A percentile compares a stretch with the other conserved stretches of the same genome.
These are phyloP conservation scores for Cheilosia pagana DNA, from an alignment of 2,888 invertebrate genomes.

Conservation along the genomic window DNA sequence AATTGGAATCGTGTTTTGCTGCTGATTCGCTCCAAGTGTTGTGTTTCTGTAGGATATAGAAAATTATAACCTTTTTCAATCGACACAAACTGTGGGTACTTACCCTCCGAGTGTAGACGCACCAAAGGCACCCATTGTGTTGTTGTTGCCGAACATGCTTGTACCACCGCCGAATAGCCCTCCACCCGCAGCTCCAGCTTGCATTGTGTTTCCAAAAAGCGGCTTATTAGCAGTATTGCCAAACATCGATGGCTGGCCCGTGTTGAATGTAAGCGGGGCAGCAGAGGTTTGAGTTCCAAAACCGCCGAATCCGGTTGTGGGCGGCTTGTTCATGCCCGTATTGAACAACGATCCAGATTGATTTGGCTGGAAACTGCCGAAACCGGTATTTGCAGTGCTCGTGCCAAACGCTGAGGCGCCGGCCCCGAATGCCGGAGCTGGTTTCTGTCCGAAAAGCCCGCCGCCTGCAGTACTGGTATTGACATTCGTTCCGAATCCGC, in stretches of 20 bases:
- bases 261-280: constrained; percentile 82
- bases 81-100: not conserved
- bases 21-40: constrained; percentile 78
- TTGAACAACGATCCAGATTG: constrained; percentile 81
- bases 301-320: constrained; percentile 85
- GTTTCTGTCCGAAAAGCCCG: constrained; percentile 80
- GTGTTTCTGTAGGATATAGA: constrained; percentile 61
- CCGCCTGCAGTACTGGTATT: constrained; percentile 83
- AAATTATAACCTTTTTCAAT: not conserved
- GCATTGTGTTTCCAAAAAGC: constrained; percentile 82
- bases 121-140: constrained; percentile 82
- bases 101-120: constrained; percentile 78
- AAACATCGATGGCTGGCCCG: constrained; percentile 83
- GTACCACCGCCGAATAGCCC: constrained; percentile 84
- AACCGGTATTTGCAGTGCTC: constrained; percentile 80
- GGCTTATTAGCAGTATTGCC: constrained; percentile 83
- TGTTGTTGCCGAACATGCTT: constrained; percentile 76
- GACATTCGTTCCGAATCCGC: constrained; percentile 80
- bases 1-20: constrained; percentile 83
- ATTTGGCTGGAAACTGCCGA: constrained; percentile 79
- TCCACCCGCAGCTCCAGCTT: constrained; percentile 75
- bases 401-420: constrained; percentile 81
- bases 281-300: constrained; percentile 84
- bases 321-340: constrained; percentile 82
- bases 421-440: constrained; percentile 83